Percentiles rank a stretch among this genome's conserved stretches.
Conservation (phyloP, 1,140 invertebrate species). For the Hylaeus volcanicus region DNA sequence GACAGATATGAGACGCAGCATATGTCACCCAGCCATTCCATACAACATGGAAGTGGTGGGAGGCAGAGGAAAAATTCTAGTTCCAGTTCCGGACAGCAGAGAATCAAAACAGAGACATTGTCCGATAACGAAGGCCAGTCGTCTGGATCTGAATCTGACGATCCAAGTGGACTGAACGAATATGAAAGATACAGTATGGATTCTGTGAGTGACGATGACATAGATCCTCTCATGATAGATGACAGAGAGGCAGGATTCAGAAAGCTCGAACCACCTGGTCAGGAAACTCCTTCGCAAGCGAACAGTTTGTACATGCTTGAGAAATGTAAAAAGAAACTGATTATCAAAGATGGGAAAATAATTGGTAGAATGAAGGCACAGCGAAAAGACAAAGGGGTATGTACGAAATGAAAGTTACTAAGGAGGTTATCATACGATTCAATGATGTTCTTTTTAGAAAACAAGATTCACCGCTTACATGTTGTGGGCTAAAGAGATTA, state of each 20-base stretch:
- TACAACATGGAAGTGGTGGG: slow-evolving; percentile 24
- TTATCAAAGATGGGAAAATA: slow-evolving; percentile 88
- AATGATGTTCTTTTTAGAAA: slow-evolving; percentile 81
- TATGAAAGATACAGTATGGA: slow-evolving; percentile 80
- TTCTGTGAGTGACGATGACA: slow-evolving; percentile 78
- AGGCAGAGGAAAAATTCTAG: slow-evolving; percentile 73
- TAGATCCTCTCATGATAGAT: slow-evolving; percentile 78
- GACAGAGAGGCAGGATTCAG: slow-evolving; percentile 79
- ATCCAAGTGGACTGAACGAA: slow-evolving; percentile 80
- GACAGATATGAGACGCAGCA: slow-evolving; percentile 72
- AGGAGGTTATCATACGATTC: slow-evolving; percentile 47
- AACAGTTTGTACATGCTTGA: slow-evolving; percentile 89
- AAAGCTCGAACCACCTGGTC: slow-evolving; percentile 81
- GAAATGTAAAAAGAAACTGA: slow-evolving; percentile 88
- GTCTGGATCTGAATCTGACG: slow-evolving; percentile 82
- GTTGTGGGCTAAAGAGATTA: slow-evolving; percentile 92
- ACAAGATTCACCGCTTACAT: slow-evolving; percentile 93
- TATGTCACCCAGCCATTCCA: slow-evolving; percentile 45
- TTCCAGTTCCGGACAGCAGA: slow-evolving; percentile 61
- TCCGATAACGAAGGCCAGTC: slow-evolving; percentile 80
- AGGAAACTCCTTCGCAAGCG: slow-evolving; percentile 80
- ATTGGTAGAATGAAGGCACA: slow-evolving; percentile 86
- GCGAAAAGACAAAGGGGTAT: slow-evolving; percentile 88
- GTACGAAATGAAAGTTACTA: slow-evolving; percentile 58
- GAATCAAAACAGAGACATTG: slow-evolving; percentile 71